Evolutionary conservation across 23 tunicate genomes (phyloP), one percentile per base, ranked within the genome.

Genomic region (Ascidia mentula): DNA sequence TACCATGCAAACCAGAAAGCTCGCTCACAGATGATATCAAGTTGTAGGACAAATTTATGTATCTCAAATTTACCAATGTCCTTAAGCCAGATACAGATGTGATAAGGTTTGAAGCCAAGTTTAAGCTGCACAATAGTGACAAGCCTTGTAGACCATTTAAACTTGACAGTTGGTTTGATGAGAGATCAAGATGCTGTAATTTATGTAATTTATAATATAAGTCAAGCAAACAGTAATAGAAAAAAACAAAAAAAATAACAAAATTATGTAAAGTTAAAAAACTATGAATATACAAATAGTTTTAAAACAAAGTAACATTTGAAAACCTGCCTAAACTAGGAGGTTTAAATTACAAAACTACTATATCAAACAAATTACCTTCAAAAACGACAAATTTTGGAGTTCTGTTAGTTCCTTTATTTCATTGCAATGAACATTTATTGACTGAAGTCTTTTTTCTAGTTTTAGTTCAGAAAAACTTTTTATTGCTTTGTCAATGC

Each of bases 31-130:
- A 53, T 53, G 65, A 20, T 5, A 53, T 26, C 22, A 20, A 20
- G 65, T 53, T 53, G 65, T 53, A 53, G 22, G 65, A 53, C 65
- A 53, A 53, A 28, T 53, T 53, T 53, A 53, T 53, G 22, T 28
- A 28, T 28, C 24, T 53, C 65, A 53, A 53, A 53, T 28, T 28
- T 20, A 20, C 28, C 65, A 53, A 9, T 3, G 4, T 9, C 1
- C 13, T 28, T 20, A 53, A 28, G 7, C 65, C 65, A 53, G 65
- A 5, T 20, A 53, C 65, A 20, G 65, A 53, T 5, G 65, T 5
- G 7, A 53, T 5, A 28, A 53, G 24, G 13, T 53, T 53, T 26
- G 65, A 53, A 9, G 65, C 65, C 65, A 53, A 9, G 65, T 53
- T 53, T 28, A 53, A 53, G 4, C 28, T 53, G 65, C 65, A 53